Percentiles rank a stretch among this genome's conserved stretches.
phyloP scores from a whole-genome alignment of 2,113 vertebrate genomes.

The Balaeniceps rex region DNA sequence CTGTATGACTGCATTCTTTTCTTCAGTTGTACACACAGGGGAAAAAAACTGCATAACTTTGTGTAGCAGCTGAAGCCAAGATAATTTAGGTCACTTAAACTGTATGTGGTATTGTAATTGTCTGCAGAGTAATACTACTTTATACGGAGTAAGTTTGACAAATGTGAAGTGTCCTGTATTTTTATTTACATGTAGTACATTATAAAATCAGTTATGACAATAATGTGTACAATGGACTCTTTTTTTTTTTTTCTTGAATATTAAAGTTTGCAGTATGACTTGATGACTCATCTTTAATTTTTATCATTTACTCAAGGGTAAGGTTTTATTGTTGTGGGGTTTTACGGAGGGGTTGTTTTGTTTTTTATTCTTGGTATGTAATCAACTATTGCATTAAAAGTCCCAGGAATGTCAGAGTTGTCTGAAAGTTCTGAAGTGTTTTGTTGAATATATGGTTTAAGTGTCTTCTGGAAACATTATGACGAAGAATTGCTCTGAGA shows the following conservation, averaged over 20 bases:
- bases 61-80: not conserved
- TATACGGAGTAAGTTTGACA: not conserved
- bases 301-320: not conserved
- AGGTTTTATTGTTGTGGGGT: not conserved
- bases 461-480: not conserved
- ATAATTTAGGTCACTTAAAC: not conserved
- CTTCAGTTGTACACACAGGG: not conserved
- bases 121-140: constrained; percentile 40
- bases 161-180: constrained; percentile 32
- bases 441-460: not conserved
- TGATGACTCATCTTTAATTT: not conserved
- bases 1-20: not conserved
- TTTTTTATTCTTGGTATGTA: not conserved
- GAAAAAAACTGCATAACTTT: not conserved
- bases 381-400: not conserved
- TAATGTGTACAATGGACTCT: constrained; percentile 46
- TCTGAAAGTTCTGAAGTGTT: not conserved
- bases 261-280: constrained; percentile 47
- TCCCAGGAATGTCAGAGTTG: not conserved
- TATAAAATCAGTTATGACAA: constrained; percentile 18
- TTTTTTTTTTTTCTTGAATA: constrained; percentile 51
- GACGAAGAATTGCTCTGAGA: not conserved
- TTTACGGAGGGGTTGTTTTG: too few relatives aligned
- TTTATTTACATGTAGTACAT: constrained; percentile 38
- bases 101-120: not conserved